Evolutionary conservation across 2,113 vertebrate species (phyloP), one percentile per base, ranked within the genome.

Genomic region (Gopherus flavomarginatus): DNA sequence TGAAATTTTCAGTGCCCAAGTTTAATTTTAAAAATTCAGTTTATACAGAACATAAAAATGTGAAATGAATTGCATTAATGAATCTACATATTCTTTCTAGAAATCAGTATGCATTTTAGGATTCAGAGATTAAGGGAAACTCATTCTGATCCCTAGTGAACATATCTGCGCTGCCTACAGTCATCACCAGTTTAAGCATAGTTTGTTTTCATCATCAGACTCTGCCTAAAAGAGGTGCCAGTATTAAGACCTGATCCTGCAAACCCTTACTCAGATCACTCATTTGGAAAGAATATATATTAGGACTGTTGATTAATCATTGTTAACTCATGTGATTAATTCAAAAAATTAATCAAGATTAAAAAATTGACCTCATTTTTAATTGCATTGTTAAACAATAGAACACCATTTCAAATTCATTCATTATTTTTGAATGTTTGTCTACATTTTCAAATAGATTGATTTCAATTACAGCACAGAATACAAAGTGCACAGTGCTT

Each of bases 181-280:
- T 83, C 86, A 56, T 90, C 82, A 83, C 8, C 47, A 85, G n/a
- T 13, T 72, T 83, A 81, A 83, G n/a, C 6, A 42, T 26, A 85
- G 93, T 88, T 47, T 82, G 9, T 75, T 96, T 95, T 90, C 54
- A 62, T 82, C 81, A 91, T 62, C 29, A 54, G 2, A 87, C 83
- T 85, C 11, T 91, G 35, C 59, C 52, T 69, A 62, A 86, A 56
- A 94, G 35, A 88, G 50, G 24, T 69, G 31, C 54, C 14, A 87
- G 3, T 78, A 16, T 86, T 44, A 38, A 88, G 77, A 91, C 26
- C 1, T 2, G 1, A 2, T 72, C 49, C 86, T 56, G 38, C n/a
- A 85, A 88, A 80, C 47, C 21, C 38, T 92, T 92, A 56, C 49
- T 92, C 79, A 29, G 0, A 65, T 42, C 72, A 10, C 26, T 89